phyloP scores from a whole-genome alignment of 2,888 invertebrate genomes.

The Endomychus coccineus region DNA sequence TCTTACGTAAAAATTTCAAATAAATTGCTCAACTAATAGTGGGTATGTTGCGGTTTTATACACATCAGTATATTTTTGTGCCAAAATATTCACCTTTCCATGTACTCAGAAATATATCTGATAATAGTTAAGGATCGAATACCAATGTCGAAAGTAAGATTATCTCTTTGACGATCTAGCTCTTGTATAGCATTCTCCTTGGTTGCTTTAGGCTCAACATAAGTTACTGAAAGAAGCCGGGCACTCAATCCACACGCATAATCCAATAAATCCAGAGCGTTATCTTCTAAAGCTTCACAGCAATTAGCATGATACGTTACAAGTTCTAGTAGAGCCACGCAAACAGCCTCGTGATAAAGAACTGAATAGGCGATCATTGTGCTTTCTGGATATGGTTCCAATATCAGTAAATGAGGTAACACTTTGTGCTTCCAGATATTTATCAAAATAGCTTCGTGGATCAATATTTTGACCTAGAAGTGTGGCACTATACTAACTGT shows the following conservation, averaged over 20 bases:
- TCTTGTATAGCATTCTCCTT: slow-evolving; percentile 51
- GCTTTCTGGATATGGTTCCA: slow-evolving; percentile 57
- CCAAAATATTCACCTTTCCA: slow-evolving; percentile 42
- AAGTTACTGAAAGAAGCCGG: slow-evolving; percentile 51
- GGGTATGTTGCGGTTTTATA: neutral
- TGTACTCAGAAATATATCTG: slow-evolving; percentile 59
- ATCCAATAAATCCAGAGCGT: slow-evolving; percentile 73
- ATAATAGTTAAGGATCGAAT: slow-evolving; percentile 74
- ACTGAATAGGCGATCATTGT: slow-evolving; percentile 69
- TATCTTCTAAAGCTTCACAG: slow-evolving; percentile 68
- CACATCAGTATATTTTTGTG: neutral
- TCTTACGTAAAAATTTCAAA: too few species aligned
- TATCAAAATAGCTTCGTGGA: slow-evolving; percentile 76
- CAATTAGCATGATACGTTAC: slow-evolving; percentile 75
- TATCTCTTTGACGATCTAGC: slow-evolving; percentile 56
- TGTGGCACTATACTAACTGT: neutral
- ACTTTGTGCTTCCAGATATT: slow-evolving; percentile 81
- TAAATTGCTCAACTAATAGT: too few species aligned
- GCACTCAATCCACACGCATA: slow-evolving; percentile 67
- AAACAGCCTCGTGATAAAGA: slow-evolving; percentile 48
- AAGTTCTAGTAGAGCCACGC: slow-evolving; percentile 73
- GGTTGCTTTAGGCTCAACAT: slow-evolving; percentile 33
- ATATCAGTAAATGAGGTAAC: slow-evolving; percentile 65
- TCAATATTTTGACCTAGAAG: slow-evolving; percentile 60
- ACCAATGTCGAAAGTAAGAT: slow-evolving; percentile 71